These are phyloP conservation scores for Blastobasis adustella DNA, from an alignment of 2,888 invertebrate genomes.

Conservation along the genomic window DNA sequence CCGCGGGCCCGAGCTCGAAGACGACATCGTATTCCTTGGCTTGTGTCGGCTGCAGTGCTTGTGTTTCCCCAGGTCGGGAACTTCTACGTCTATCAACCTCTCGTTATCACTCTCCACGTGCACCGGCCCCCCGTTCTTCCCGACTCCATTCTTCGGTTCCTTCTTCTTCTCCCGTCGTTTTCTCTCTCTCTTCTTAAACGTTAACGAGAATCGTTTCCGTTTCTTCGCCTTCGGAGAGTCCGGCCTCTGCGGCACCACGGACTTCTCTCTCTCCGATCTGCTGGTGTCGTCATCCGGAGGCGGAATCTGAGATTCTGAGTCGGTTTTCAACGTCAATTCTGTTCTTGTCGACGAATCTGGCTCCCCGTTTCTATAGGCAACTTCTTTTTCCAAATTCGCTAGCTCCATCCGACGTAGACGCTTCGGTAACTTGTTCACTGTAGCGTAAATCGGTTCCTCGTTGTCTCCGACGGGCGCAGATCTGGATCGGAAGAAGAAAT, in stretches of 20 bases:
- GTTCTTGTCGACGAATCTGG: constrained; percentile 60
- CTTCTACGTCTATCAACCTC: constrained; percentile 58
- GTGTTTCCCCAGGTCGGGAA: constrained; percentile 39
- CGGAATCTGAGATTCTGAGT: constrained; percentile 55
- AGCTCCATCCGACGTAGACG: constrained; percentile 64
- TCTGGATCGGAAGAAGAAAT: constrained; percentile 65
- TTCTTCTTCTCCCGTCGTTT: constrained; percentile 64
- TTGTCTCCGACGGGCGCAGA: constrained; percentile 69
- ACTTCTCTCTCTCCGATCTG: constrained; percentile 62
- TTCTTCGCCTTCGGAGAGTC: constrained; percentile 66
- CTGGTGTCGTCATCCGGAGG: constrained; percentile 65
- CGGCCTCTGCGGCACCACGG: constrained; percentile 49
- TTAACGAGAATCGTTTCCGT: constrained; percentile 61
- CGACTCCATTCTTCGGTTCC: constrained; percentile 45
- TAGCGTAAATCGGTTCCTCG: constrained; percentile 69
- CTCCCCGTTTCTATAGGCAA: constrained; percentile 57
- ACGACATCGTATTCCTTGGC: constrained; percentile 56
- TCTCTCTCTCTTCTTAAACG: constrained; percentile 63
- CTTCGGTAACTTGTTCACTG: constrained; percentile 68
- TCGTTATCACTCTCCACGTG: constrained; percentile 61
- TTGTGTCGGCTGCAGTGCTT: constrained; percentile 53
- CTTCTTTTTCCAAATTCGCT: constrained; percentile 65
- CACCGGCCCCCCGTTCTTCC: constrained; percentile 47
- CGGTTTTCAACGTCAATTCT: constrained; percentile 57
- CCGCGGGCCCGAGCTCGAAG: constrained; percentile 65